A percentile compares a stretch with the other conserved stretches of the same genome.
phyloP scores from a whole-genome alignment of 2,797 vertebrate species.

The Rallus crepitans region DNA sequence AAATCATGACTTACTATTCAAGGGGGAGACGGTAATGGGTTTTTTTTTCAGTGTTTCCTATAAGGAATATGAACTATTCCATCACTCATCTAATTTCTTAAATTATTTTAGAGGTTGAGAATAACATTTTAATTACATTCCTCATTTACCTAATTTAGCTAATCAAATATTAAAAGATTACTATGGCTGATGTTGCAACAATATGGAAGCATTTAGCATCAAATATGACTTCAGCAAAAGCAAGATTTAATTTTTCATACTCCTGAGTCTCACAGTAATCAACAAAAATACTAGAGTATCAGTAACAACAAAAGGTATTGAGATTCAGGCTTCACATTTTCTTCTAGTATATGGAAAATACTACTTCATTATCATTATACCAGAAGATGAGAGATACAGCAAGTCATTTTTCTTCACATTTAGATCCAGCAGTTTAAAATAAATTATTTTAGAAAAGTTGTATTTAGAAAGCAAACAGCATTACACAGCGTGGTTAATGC shows the following conservation, averaged over 20 bases:
- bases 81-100: background rate
- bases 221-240: conserved; percentile 4
- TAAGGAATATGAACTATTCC: background rate
- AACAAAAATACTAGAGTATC: background rate
- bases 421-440: background rate
- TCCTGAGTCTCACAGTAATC: background rate
- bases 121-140: conserved; percentile 19
- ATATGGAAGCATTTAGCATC: background rate
- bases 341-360: background rate
- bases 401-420: background rate
- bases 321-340: background rate
- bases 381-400: background rate
- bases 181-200: background rate
- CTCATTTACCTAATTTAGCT: conserved; percentile 11
- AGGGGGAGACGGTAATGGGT: background rate
- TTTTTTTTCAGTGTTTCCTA: background rate
- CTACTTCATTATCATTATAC: background rate
- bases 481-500: background rate
- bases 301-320: background rate
- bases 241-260: background rate
- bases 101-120: conserved; percentile 18
- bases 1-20: background rate
- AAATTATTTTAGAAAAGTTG: background rate
- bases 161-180: conserved; percentile 10
- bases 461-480: background rate